Evolutionary conservation across 2,113 vertebrate species (phyloP).

Genomic region (Chionis minor): DNA sequence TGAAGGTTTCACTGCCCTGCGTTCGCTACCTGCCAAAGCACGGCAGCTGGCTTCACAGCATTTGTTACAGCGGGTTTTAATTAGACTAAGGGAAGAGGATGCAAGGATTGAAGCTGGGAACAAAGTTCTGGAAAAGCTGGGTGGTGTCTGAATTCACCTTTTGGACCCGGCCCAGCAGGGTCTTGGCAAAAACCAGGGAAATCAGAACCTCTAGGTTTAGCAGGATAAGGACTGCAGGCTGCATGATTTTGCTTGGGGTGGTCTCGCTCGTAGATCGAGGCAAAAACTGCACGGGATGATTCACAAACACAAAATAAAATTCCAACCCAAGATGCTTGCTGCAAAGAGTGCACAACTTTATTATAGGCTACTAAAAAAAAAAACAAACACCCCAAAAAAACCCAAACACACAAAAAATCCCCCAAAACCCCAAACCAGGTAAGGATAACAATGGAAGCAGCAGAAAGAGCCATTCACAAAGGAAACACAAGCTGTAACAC

Average conservation of each 20-base stretch:
- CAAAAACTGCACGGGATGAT: neutral
- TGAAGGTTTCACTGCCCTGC: neutral
- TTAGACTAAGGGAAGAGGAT: neutral
- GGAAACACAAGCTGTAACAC: neutral
- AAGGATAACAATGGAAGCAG: neutral
- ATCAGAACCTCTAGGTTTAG: neutral
- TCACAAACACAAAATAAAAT: neutral
- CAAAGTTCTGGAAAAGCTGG: conserved; percentile 17
- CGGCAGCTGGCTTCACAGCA: conserved; percentile 18
- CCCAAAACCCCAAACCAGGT: neutral
- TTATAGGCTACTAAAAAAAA: neutral
- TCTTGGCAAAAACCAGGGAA: neutral
- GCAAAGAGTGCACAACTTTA: neutral
- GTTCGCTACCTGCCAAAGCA: conserved; percentile 39
- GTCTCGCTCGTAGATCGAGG: neutral
- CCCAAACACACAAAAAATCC: neutral
- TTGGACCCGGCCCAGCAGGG: neutral
- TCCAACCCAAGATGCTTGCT: neutral
- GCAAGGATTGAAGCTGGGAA: neutral
- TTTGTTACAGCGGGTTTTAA: neutral
- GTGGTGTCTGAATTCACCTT: neutral
- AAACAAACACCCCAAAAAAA: neutral
- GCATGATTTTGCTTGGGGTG: neutral
- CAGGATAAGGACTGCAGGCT: neutral
- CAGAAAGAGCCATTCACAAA: neutral